Base-by-base conservation (phyloP, 2,888 invertebrate species). In the Copidosoma aretas region DNA sequence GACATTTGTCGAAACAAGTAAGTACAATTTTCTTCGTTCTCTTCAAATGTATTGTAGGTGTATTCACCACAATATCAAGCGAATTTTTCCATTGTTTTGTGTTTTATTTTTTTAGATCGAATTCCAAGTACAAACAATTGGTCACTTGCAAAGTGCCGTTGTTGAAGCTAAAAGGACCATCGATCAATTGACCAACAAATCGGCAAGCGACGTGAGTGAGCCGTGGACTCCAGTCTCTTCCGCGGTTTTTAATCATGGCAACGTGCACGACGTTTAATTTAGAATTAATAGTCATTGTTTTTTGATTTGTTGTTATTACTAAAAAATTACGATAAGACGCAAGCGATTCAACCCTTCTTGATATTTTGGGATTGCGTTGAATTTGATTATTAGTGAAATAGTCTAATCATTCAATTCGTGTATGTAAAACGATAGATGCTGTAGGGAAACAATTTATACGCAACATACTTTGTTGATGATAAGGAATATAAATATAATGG, bases 181-280 rank as follows among this genome's bases (percentile, higher is more conserved):
- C 67, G 79, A 83, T 67, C 80, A 82, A 72, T 79, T 80, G 73
- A 77, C 75, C 67, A 79, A 80, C 61, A 82, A 80, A 77, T 73
- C 79, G 61, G 73, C 76, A 60, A 80, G 76, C 74, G 82, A 82
- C 70, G 80, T 81, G 79, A 81, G 79, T 81, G 83, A 82, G 74
- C 65, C 60, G 53, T 80, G 82, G 80, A 75, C 78, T 77, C 75
- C 80, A 68, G 76, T 77, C 76, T 77, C 82, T 71, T 76, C 82
- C 77, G 73, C 81, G 72, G 75, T 78, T 68, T 80, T 79, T 75
- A 79, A 74, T 76, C 80, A 80, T 73, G 77, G 78, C 68, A 81
- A 79, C 75, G 82, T 83, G 81, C 82, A 83, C 80, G 83, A 83
- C 76, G 80, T 83, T 78, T 83, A 78, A 80, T 66, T 41, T 66